phyloP scores from a whole-genome alignment of 2,888 invertebrate genomes.

The Deroplatys truncata region DNA sequence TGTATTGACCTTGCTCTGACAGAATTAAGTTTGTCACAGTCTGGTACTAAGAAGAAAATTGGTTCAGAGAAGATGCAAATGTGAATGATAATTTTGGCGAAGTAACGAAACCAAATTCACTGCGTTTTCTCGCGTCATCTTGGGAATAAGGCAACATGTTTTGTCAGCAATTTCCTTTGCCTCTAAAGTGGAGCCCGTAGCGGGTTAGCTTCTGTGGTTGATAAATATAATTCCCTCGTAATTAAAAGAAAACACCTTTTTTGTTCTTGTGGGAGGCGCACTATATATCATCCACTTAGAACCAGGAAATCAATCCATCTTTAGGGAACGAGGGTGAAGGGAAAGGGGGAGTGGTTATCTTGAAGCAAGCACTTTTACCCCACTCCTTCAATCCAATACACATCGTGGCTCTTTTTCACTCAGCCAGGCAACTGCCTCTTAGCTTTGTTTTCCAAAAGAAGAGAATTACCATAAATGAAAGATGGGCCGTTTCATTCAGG shows the following conservation, averaged over 20 bases:
- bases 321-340: background rate
- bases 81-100: too few relatives aligned
- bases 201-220: background rate
- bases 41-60: too few relatives aligned
- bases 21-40: too few relatives aligned
- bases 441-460: constrained; percentile 1
- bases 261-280: background rate
- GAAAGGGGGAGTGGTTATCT: background rate
- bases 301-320: constrained; percentile 15
- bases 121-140: background rate
- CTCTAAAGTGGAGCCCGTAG: background rate
- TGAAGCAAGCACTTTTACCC: background rate
- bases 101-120: background rate
- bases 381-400: background rate
- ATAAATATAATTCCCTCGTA: background rate
- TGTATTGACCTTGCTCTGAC: too few relatives aligned
- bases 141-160: background rate
- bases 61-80: too few relatives aligned
- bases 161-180: background rate
- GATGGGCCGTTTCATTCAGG: background rate
- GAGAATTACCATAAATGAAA: constrained; percentile 17
- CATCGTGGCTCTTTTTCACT: background rate
- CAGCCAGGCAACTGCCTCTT: background rate
- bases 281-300: constrained; percentile 18
- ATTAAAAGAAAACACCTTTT: constrained; percentile 10